phyloP scores from a whole-genome alignment of 2,797 vertebrate genomes.

The Morelia viridis region DNA sequence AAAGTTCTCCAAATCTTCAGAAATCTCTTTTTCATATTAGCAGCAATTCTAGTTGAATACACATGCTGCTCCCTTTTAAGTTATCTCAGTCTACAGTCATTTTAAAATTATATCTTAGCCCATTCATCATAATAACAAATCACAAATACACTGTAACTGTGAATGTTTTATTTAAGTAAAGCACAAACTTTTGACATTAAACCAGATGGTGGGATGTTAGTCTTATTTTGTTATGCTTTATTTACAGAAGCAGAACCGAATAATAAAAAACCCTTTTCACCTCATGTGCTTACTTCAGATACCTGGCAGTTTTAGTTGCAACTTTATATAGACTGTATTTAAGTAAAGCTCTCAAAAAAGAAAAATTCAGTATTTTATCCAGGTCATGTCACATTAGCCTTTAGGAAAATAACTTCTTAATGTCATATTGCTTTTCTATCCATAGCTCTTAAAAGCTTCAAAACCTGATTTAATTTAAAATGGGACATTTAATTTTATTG shows the following conservation, averaged over 20 bases:
- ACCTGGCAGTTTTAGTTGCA: constrained; percentile 1
- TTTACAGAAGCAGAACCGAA: constrained; percentile 17
- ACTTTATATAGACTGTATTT: not conserved
- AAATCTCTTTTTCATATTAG: constrained; percentile 53
- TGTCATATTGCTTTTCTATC: constrained; percentile 10
- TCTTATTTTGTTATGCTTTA: constrained; percentile 3
- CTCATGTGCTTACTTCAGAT: constrained; percentile 8
- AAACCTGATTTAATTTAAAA: constrained; percentile 48
- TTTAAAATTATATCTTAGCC: constrained; percentile 55
- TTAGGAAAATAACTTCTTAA: constrained; percentile 17
- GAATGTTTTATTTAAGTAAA: constrained; percentile 60
- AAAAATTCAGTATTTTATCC: constrained; percentile 6
- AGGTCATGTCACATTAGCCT: not conserved
- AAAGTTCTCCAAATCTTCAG: constrained; percentile 24
- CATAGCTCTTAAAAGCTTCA: constrained; percentile 25
- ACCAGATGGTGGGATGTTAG: constrained; percentile 25
- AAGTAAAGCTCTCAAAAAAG: constrained; percentile 26
- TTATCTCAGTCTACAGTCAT: constrained; percentile 55
- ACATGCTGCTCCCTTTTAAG: constrained; percentile 40
- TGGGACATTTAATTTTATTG: not conserved
- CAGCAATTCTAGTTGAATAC: constrained; percentile 54
- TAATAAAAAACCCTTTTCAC: not conserved
- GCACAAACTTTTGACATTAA: constrained; percentile 31
- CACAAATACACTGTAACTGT: not conserved
- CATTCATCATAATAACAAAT: constrained; percentile 28